Conservation (phyloP, 2,797 vertebrate genomes). For the Champsocephalus gunnari region DNA sequence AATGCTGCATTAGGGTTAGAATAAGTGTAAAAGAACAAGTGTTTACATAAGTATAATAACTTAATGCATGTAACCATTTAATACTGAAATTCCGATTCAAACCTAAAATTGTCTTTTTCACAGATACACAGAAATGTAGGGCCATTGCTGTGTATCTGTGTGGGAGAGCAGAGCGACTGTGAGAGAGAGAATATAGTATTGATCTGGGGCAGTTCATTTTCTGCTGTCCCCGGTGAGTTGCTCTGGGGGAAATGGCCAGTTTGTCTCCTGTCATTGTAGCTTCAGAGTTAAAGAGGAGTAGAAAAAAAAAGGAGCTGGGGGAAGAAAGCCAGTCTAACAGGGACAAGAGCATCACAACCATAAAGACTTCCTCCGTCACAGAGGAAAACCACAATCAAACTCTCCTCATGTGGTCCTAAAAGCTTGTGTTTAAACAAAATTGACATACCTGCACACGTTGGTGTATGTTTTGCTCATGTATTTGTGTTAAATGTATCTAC, state of each 20-base stretch:
- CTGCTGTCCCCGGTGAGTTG: constrained; percentile 81
- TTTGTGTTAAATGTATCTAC: constrained; percentile 16
- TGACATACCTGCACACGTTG: constrained; percentile 7
- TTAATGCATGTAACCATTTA: constrained; percentile 1
- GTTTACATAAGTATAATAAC: neutral
- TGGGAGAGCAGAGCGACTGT: constrained; percentile 36
- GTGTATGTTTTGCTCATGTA: neutral
- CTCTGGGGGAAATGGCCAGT: constrained; percentile 83
- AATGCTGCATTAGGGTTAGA: too few relatives aligned
- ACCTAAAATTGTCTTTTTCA: neutral
- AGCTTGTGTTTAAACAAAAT: neutral
- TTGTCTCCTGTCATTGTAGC: constrained; percentile 84
- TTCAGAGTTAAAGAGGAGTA: constrained; percentile 72
- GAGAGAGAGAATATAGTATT: constrained; percentile 78
- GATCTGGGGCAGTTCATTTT: constrained; percentile 85
- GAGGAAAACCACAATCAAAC: constrained; percentile 7
- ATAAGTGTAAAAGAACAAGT: too few relatives aligned
- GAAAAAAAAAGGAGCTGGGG: neutral
- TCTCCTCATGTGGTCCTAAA: neutral
- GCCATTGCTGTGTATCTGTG: constrained; percentile 23
- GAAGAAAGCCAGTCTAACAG: constrained; percentile 25
- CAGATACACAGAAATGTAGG: neutral
- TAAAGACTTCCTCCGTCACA: constrained; percentile 9
- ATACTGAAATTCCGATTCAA: neutral
- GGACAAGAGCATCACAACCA: constrained; percentile 22